Base-by-base conservation (phyloP, 2,113 vertebrate genomes). In the Ictalurus furcatus region DNA sequence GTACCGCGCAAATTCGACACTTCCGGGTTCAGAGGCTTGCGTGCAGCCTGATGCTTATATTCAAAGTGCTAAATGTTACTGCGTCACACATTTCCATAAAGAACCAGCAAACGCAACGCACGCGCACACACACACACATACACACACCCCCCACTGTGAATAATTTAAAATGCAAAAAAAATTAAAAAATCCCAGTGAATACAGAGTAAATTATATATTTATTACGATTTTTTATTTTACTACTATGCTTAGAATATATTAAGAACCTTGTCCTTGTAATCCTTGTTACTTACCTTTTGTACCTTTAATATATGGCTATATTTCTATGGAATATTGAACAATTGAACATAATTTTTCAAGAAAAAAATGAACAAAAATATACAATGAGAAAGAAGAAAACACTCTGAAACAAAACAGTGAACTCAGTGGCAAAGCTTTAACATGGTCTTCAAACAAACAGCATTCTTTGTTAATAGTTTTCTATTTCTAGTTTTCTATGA, bases 81-180 rank as follows among this genome's bases (percentile, higher is more conserved):
- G 85, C 67, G 67, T 86, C 85, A 86, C 85, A 28, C 1, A 74
- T 74, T 86, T 86, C 12, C 85, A 86, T 86, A 56, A 61, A 61
- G 81, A 14, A 6, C 56, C 9, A 37, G 0, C 19, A 58, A 17
- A 82, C 28, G 30, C 76, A 80, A 80, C 76, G 17, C 28, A 48
- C 69, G 0, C 69, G 6, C 34, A 21, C 69, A 21, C 69, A 37
- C n/a, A 73, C 69, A 73, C 30, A 76, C 19, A 40, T 40, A 40
- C 71, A 40, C 34, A 40, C 34, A 74, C 7, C 0, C 44, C 2
- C 48, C 37, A 52, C 40, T 71, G n/a, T 30, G n/a, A 71, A 40
- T 74, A 19, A 74, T 30, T 73, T 73, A 73, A 73, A 73, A 73
- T 19, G 69, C 69, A 37, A 73, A 73, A 71, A 74, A 69, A n/a